phyloP scores from a whole-genome alignment of 2,113 vertebrate genomes.

The Mirounga angustirostris region DNA sequence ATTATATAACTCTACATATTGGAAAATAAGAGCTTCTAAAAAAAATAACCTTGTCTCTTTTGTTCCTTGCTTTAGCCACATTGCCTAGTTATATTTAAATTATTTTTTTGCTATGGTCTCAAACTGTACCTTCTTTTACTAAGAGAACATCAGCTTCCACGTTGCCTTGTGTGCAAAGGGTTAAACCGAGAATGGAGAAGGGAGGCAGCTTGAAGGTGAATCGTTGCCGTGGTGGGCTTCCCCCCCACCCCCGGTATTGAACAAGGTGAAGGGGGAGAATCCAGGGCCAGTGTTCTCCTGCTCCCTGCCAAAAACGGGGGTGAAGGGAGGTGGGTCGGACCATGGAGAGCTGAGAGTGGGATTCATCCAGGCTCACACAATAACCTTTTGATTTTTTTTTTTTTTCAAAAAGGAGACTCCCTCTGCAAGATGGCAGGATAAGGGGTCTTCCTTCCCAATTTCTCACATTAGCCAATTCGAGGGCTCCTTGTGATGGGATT shows the following conservation, averaged over 20 bases:
- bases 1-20: neutral
- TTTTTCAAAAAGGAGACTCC: constrained; percentile 81
- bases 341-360: constrained; percentile 73
- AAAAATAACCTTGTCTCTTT: neutral
- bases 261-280: constrained; percentile 52
- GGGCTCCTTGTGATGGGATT: constrained; percentile 77
- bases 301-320: constrained; percentile 70
- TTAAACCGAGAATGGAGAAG: constrained; percentile 74
- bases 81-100: neutral
- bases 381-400: constrained; percentile 82
- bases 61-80: neutral
- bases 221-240: neutral
- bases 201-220: constrained; percentile 40
- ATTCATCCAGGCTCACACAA: constrained; percentile 86
- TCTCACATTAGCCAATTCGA: constrained; percentile 84
- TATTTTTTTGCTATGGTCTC: neutral
- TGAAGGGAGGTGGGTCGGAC: neutral
- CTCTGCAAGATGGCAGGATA: constrained; percentile 54
- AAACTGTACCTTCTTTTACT: neutral
- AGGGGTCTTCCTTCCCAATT: constrained; percentile 60
- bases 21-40: neutral
- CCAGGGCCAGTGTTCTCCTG: neutral
- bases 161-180: constrained; percentile 91
- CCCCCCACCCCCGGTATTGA: neutral
- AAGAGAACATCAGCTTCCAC: constrained; percentile 90